Percentiles rank a stretch among this genome's conserved stretches.
These are phyloP conservation scores for Xestoiulus laeticollis DNA, from an alignment of 2,888 invertebrate genomes.

Conservation along the genomic window DNA sequence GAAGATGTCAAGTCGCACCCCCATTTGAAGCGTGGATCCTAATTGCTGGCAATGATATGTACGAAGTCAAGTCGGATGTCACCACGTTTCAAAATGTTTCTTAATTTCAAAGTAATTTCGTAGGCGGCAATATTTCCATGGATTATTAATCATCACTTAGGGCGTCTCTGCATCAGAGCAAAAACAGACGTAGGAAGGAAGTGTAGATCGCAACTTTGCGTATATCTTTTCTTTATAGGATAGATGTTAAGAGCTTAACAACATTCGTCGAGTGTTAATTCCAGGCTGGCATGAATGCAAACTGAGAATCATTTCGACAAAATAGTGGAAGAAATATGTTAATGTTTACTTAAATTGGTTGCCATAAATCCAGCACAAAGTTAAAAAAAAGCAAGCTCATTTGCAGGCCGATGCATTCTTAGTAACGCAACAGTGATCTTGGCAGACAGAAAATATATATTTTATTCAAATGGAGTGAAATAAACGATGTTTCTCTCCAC, in stretches of 20 bases:
- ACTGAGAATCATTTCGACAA: background rate
- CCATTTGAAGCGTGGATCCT: background rate
- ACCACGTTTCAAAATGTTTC: background rate
- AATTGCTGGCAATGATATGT: background rate
- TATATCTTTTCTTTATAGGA: background rate
- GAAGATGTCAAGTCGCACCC: background rate
- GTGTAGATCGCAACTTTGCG: background rate
- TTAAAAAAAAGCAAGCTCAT: background rate
- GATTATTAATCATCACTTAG: background rate
- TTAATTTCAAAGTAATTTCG: background rate
- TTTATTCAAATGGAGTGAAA: background rate
- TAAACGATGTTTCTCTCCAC: background rate
- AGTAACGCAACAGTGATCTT: background rate
- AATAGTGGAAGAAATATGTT: slow-evolving; percentile 19
- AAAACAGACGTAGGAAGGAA: background rate
- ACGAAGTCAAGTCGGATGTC: background rate
- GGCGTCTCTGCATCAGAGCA: background rate
- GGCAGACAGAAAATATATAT: slow-evolving; percentile 1
- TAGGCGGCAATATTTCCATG: background rate
- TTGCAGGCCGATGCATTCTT: background rate
- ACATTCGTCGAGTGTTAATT: background rate
- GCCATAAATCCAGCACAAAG: background rate
- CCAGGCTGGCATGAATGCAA: background rate
- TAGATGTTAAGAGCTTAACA: background rate
- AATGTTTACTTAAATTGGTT: slow-evolving; percentile 3